phyloP scores from a whole-genome alignment of 2,888 invertebrate species.

The Chrysotoxum bicinctum region DNA sequence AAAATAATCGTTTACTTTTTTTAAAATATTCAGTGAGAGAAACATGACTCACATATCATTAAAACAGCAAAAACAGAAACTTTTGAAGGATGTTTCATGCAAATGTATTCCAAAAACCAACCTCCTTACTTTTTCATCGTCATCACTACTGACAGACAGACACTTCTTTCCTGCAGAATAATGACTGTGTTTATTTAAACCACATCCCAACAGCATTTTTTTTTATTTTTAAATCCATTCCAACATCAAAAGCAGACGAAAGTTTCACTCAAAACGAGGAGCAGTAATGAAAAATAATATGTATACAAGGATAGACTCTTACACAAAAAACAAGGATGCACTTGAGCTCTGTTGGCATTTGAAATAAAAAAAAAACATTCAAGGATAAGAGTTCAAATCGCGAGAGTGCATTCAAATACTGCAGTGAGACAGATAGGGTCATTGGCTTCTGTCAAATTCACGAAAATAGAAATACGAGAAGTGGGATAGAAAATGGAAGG shows the following conservation, averaged over 20 bases:
- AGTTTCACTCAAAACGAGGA: constrained; percentile 1
- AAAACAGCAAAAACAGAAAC: neutral
- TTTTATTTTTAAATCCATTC: neutral
- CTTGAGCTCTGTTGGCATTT: constrained; percentile 1
- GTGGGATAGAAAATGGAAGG: neutral
- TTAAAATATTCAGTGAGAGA: neutral
- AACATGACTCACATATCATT: constrained; percentile 8
- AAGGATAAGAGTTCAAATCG: constrained; percentile 20
- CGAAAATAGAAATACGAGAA: neutral
- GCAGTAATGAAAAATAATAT: neutral
- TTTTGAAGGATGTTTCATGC: constrained; percentile 3
- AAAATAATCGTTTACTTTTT: neutral
- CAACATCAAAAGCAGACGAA: constrained; percentile 12
- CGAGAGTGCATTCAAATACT: neutral
- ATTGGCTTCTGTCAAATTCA: neutral
- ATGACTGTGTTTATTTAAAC: constrained; percentile 19
- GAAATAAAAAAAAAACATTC: neutral
- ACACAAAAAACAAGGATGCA: neutral
- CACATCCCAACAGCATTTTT: neutral
- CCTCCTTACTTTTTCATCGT: neutral
- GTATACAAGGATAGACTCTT: neutral
- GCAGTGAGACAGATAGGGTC: neutral
- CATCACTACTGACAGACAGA: neutral
- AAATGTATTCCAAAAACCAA: neutral
- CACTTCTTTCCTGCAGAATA: neutral